These are phyloP conservation scores for Crotalus tigris DNA, from an alignment of 2,113 vertebrate species.

Conservation along the genomic window DNA sequence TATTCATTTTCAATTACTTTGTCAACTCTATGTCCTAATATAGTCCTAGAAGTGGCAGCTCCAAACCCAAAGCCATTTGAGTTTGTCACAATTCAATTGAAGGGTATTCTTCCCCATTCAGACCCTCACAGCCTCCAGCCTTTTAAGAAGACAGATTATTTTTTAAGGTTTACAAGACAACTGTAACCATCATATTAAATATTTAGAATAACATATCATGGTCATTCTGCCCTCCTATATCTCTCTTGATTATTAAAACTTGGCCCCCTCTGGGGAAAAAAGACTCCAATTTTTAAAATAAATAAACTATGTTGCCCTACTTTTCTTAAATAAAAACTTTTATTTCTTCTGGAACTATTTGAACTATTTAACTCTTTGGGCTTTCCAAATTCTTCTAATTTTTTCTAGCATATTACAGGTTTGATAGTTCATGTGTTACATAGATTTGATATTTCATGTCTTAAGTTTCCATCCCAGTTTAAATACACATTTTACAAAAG, in stretches of 20 bases:
- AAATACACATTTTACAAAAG: neutral
- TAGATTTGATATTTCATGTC: neutral
- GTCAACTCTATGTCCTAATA: neutral
- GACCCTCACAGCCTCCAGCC: neutral
- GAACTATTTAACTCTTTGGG: neutral
- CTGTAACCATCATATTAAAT: neutral
- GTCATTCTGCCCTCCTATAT: neutral
- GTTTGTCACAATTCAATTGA: neutral
- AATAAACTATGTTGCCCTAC: neutral
- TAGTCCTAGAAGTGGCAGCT: neutral
- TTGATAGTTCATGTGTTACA: neutral
- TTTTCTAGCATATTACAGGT: neutral
- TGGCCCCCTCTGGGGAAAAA: neutral
- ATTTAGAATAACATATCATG: neutral
- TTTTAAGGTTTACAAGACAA: neutral
- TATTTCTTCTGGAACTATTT: neutral
- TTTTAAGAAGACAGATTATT: neutral
- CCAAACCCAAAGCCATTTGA: neutral
- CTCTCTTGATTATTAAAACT: neutral
- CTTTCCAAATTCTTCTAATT: neutral
- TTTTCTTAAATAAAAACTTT: neutral
- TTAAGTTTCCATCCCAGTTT: neutral
- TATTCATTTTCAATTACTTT: too few relatives aligned
- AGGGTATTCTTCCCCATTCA: neutral
- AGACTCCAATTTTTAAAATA: neutral